A percentile compares a stretch with the other conserved stretches of the same genome.
Evolutionary conservation across 2,797 vertebrate species (phyloP).

Genomic region (Hapalemur alaotrensis): DNA sequence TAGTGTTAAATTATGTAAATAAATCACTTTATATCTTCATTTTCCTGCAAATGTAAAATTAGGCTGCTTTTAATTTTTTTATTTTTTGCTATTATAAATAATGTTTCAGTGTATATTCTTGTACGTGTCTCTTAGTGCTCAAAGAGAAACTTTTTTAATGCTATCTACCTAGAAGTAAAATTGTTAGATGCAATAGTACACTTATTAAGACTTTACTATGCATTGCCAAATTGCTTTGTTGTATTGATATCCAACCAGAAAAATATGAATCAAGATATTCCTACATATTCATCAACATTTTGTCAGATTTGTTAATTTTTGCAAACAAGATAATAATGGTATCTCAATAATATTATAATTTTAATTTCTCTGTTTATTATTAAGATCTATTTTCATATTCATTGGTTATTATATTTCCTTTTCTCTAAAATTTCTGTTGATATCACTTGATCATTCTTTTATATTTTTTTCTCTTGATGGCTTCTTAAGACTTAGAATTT

Average conservation of each 20-base stretch:
- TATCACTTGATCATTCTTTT: background rate
- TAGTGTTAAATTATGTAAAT: background rate
- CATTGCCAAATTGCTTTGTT: background rate
- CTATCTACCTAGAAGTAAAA: background rate
- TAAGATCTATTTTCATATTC: background rate
- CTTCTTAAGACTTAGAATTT: background rate
- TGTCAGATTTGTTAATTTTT: background rate
- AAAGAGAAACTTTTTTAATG: background rate
- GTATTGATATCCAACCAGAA: background rate
- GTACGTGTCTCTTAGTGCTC: background rate
- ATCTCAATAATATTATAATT: background rate
- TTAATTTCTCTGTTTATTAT: background rate
- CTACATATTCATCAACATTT: background rate
- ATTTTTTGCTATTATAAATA: background rate
- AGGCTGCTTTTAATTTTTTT: background rate
- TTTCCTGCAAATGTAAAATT: background rate
- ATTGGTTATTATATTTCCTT: background rate
- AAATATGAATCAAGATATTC: background rate
- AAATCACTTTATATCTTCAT: background rate
- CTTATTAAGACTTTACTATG: background rate
- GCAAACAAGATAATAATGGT: background rate
- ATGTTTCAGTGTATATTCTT: background rate
- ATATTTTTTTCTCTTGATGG: background rate
- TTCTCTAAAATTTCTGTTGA: background rate
- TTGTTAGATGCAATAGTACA: background rate